Percentiles rank a stretch among this genome's conserved stretches.
phyloP scores from a whole-genome alignment of 1,140 invertebrate genomes.

The Diabrotica virgifera region DNA sequence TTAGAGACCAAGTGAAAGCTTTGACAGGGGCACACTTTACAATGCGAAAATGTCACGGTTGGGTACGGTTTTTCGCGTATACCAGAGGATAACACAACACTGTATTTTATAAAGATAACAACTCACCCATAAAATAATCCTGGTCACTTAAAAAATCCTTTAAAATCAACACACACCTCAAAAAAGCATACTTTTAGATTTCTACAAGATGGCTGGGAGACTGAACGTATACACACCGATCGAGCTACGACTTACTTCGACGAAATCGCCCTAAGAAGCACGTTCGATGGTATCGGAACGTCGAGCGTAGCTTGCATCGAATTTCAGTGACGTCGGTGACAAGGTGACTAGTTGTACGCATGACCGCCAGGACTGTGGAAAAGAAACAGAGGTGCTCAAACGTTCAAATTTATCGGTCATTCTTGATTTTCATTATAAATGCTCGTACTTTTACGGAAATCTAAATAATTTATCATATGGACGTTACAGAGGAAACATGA shows the following conservation, averaged over 20 bases:
- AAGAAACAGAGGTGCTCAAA: constrained; percentile 25
- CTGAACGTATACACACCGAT: constrained; percentile 40
- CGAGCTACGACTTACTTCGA: constrained; percentile 28
- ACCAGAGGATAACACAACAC: constrained; percentile 20
- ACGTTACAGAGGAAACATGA: no score
- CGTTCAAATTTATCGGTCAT: constrained; percentile 5
- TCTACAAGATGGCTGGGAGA: constrained; percentile 49
- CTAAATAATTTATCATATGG: constrained; percentile 10
- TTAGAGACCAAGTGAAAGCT: constrained; percentile 41
- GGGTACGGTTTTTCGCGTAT: constrained; percentile 9
- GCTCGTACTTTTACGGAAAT: neutral
- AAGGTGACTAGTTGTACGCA: constrained; percentile 41
- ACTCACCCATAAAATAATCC: constrained; percentile 48
- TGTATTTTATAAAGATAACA: constrained; percentile 25
- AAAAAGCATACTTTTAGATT: constrained; percentile 49
- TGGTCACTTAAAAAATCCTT: constrained; percentile 41
- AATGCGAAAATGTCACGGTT: constrained; percentile 20
- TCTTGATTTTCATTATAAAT: neutral
- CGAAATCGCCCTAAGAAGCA: constrained; percentile 12
- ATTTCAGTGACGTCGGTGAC: constrained; percentile 41
- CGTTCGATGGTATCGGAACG: constrained; percentile 1
- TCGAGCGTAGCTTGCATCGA: constrained; percentile 23
- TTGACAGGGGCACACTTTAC: constrained; percentile 40
- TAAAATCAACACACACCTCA: constrained; percentile 49
- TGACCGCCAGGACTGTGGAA: constrained; percentile 20